phyloP scores from a whole-genome alignment of 2,888 invertebrate species.

The Osedax fenrisi region DNA sequence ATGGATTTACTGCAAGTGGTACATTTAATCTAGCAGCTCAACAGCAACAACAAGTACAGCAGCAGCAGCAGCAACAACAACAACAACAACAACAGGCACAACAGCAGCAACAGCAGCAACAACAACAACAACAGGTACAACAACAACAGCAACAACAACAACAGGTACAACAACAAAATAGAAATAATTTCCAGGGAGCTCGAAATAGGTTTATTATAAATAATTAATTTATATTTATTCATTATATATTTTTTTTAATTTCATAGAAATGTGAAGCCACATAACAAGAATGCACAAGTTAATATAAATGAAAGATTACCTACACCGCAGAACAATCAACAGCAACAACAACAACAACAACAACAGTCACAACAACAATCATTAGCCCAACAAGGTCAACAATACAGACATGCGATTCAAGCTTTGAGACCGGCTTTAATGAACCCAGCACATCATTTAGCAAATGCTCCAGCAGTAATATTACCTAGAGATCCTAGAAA shows the following conservation, averaged over 20 bases:
- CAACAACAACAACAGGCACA: neutral
- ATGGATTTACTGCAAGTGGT: conserved; percentile 35
- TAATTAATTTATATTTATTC: no score
- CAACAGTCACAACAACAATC: neutral
- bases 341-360: neutral
- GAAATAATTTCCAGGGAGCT: neutral
- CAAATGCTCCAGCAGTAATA: neutral
- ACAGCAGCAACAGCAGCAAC: conserved; percentile 5
- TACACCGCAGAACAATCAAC: neutral
- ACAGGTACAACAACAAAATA: conserved; percentile 5
- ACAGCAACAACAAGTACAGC: neutral
- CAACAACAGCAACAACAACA: neutral
- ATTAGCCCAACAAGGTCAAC: no score
- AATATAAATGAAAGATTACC: no score
- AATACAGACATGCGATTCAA: neutral
- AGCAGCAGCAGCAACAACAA: conserved; percentile 6
- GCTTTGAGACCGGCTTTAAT: neutral
- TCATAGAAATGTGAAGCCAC: neutral
- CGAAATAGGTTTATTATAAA: no score
- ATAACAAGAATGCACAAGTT: neutral
- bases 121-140: neutral
- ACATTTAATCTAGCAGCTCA: conserved; percentile 29
- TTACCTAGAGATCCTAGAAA: neutral
- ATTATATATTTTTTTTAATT: no score
- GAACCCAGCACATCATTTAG: neutral